Evolutionary conservation across 2,888 invertebrate species (phyloP).

Genomic region (Melangyna quadrimaculata): DNA sequence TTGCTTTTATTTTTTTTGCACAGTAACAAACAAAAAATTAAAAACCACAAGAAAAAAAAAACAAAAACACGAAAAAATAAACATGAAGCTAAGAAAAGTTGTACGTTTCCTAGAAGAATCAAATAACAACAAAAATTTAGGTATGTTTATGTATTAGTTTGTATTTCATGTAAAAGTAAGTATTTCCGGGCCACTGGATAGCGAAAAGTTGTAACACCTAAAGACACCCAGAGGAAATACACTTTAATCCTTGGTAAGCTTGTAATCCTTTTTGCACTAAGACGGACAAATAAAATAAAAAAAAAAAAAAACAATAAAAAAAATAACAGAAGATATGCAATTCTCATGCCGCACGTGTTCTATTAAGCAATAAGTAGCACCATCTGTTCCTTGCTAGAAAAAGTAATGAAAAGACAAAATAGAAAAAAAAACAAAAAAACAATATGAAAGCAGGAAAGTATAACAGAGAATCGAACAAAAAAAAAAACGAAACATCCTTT

Average conservation of each 20-base stretch:
- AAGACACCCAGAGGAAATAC: not conserved
- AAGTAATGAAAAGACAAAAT: constrained; percentile 7
- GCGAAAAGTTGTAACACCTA: constrained; percentile 5
- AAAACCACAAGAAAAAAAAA: not conserved
- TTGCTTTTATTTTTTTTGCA: not conserved
- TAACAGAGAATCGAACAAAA: constrained; percentile 3
- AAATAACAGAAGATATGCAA: constrained; percentile 34
- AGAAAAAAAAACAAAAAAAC: not conserved
- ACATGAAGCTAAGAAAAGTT: not conserved
- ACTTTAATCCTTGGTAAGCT: constrained; percentile 27
- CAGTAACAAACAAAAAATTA: not conserved
- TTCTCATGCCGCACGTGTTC: constrained; percentile 39
- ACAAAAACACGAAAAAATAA: not conserved
- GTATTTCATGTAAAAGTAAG: not conserved
- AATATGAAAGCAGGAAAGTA: not conserved
- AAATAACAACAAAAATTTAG: not conserved
- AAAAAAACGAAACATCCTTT: constrained; percentile 53
- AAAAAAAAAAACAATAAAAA: constrained; percentile 4
- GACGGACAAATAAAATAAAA: not conserved
- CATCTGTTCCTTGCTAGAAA: constrained; percentile 13
- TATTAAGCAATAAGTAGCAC: constrained; percentile 16
- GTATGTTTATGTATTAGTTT: not conserved
- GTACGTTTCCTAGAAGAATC: not conserved
- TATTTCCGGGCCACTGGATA: constrained; percentile 6
- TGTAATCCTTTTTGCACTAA: constrained; percentile 19